Evolutionary conservation across 2,888 invertebrate genomes (phyloP).

Genomic region (Merodon equestris): DNA sequence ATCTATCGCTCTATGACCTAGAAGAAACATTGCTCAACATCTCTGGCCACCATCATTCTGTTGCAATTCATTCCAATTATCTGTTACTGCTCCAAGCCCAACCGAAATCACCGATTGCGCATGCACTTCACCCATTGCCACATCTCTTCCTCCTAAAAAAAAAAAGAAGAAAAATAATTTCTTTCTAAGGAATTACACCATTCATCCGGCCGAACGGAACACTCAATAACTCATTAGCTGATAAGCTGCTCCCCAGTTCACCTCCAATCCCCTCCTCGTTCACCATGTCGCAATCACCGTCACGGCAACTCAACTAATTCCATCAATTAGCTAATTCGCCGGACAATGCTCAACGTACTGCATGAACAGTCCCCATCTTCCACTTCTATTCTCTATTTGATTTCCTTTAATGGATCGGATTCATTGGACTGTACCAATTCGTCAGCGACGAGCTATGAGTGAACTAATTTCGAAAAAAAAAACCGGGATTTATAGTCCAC

Average conservation of each 20-base stretch:
- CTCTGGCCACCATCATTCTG: too few relatives aligned
- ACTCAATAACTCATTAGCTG: conserved; percentile 51
- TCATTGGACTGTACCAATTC: conserved; percentile 1
- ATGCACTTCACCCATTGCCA: conserved; percentile 32
- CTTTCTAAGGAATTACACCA: conserved; percentile 16
- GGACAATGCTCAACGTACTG: conserved; percentile 28
- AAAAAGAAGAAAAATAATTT: conserved; percentile 25
- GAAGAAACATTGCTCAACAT: too few relatives aligned
- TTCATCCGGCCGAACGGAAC: conserved; percentile 46
- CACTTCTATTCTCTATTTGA: too few relatives aligned
- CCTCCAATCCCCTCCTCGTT: background rate
- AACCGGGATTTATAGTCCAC: conserved; percentile 47
- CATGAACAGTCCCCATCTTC: background rate
- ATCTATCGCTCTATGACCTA: too few relatives aligned
- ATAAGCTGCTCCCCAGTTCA: conserved; percentile 30
- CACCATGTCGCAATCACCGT: conserved; percentile 29
- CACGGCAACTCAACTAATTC: conserved; percentile 45
- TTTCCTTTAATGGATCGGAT: conserved; percentile 6
- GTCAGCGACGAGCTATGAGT: conserved; percentile 37
- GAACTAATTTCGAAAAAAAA: conserved; percentile 43
- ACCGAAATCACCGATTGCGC: conserved; percentile 46
- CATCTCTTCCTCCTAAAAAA: conserved; percentile 16
- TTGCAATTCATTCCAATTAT: conserved; percentile 39
- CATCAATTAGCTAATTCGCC: conserved; percentile 62
- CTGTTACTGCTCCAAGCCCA: conserved; percentile 39